Base-by-base conservation (phyloP, 2,797 vertebrate genomes). In the Gephyroberyx darwinii region DNA sequence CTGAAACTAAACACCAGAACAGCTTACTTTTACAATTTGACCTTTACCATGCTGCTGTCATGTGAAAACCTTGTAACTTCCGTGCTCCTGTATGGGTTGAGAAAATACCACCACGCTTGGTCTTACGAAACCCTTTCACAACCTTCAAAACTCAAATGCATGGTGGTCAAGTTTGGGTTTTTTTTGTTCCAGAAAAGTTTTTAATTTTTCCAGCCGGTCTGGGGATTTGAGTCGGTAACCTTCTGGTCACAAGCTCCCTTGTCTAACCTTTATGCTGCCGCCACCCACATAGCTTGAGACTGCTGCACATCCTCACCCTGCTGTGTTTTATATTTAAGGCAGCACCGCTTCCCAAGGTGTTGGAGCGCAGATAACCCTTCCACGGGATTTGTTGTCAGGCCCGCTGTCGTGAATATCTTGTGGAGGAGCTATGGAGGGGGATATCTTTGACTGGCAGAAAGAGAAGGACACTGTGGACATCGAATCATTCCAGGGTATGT, bases 361-460 rank as follows among this genome's bases (percentile, higher is more conserved):
- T 66, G 3, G 2, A 58, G 33, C 51, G 48, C 17, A 62, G 7
- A 8, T 55, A 22, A 50, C 31, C 64, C 39, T 37, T 66, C 30
- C 69, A 54, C 76, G 78, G 75, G 51, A 62, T 71, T 56, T 77
- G 54, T 56, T 56, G 37, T 19, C 54, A 50, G 17, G 37, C 33
- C 50, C 50, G 19, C 5, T 10, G 50, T 52, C 37, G 64, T 59
- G 68, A 48, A 26, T 10, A 19, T 53, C 55, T 69, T 31, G n/a
- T 71, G 70, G 50, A 63, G 69, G 58, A 62, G 59, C 9, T 0
- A 93, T 93, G 92, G 92, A 92, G 51, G 66, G 69, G 1, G 59
- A 63, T 6, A 5, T 68, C 12, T 86, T 87, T 65, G 80, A 84
- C 9, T 64, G 74, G 62, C 51, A 59, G 55, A 87, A 70, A 70